These are phyloP conservation scores for Dasysyrphus albostriatus DNA, from an alignment of 2,888 invertebrate species.

Conservation along the genomic window DNA sequence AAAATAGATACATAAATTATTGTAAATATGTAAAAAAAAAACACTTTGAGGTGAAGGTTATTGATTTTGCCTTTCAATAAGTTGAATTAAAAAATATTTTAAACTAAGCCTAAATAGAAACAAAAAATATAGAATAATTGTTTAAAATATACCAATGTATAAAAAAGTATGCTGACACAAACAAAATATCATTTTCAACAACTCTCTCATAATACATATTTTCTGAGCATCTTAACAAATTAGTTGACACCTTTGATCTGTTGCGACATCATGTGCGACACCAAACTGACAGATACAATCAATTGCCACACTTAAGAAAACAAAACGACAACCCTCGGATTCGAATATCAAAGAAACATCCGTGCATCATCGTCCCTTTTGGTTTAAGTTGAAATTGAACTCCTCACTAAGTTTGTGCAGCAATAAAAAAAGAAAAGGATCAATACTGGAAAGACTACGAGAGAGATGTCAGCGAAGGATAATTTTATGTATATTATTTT, in stretches of 20 bases:
- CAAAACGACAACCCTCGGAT: slow-evolving; percentile 55
- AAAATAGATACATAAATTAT: no score
- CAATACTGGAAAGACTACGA: neutral
- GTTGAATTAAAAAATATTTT: no score
- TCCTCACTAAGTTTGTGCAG: slow-evolving; percentile 21
- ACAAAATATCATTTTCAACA: slow-evolving; percentile 18
- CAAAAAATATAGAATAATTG: neutral
- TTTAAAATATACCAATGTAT: neutral
- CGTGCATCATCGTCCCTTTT: slow-evolving; percentile 3
- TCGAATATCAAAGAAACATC: slow-evolving; percentile 69
- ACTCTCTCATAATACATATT: slow-evolving; percentile 33
- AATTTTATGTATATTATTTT: slow-evolving; percentile 34
- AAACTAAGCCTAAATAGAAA: neutral
- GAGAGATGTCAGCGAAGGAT: slow-evolving; percentile 14
- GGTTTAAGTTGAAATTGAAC: slow-evolving; percentile 51
- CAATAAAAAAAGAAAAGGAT: slow-evolving; percentile 59
- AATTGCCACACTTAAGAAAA: slow-evolving; percentile 73
- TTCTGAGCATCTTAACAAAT: slow-evolving; percentile 64
- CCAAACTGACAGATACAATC: slow-evolving; percentile 70
- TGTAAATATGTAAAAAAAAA: no score
- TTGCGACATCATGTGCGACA: slow-evolving; percentile 71
- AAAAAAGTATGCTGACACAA: slow-evolving; percentile 31
- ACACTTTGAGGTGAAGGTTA: no score
- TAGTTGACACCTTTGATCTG: slow-evolving; percentile 73
- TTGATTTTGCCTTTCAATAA: no score